Base-by-base conservation (phyloP, 2,888 invertebrate species). In the Erebia aethiops region DNA sequence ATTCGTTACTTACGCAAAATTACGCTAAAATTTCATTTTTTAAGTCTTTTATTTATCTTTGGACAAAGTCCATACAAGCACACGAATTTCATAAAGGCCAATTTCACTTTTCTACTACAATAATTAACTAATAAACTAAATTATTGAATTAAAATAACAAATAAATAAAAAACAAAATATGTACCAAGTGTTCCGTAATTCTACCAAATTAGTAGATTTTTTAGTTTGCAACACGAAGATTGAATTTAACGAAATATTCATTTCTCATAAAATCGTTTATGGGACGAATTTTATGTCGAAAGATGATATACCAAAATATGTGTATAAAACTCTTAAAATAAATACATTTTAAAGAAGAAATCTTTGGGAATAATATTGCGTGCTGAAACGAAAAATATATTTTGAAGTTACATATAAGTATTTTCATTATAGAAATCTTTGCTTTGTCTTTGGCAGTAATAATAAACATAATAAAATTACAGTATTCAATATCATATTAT, bases 11-110 rank as follows among this genome's bases (percentile, higher is more conserved):
- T 69, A 74, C 67, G 70, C 49, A 43, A 58, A 35, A 58, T 73
- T 81, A 80, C 82, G 81, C 86, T 86, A 84, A 84, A 88, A 86
- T 90, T 91, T 89, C 84, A 86, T 86, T 83, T 82, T 58, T 89
- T 80, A 92, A 92, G 92, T 92, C 92, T 92, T 92, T 92, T 91
- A 85, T 80, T 82, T 86, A 80, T 78, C 78, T 78, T 80, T 85
- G 92, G 92, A 92, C 92, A 87, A 77, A 79, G 92, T 91, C 91
- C 92, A 71, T 77, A 77, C 87, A 89, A 92, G 91, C 92, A 92
- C 92, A 84, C 90, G 74, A 82, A 84, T 86, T 86, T 84, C 83
- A 77, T 75, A 87, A 92, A 91, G 92, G 91, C 91, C 90, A 90
- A 90, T 89, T 85, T 83, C 77, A 79, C 77, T 72, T 77, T 67